These are phyloP conservation scores for Lordiphosa andalusiaca DNA, from an alignment of 2,888 invertebrate species.

Conservation along the genomic window DNA sequence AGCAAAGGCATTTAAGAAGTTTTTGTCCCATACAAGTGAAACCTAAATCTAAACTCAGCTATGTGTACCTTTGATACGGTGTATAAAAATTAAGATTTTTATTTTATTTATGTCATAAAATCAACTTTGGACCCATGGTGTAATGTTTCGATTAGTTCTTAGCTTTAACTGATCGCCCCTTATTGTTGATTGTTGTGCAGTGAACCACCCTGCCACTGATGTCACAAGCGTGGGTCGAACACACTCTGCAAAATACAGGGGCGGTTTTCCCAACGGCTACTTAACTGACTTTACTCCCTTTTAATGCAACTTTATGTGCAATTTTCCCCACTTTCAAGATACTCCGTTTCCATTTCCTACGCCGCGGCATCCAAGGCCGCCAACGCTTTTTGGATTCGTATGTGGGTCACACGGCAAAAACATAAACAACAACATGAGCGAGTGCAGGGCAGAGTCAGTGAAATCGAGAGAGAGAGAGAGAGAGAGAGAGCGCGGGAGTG, in stretches of 20 bases:
- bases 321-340: too few relatives aligned
- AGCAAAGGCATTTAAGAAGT: too few relatives aligned
- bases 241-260: background rate
- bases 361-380: constrained; percentile 4
- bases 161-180: background rate
- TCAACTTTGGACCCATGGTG: too few relatives aligned
- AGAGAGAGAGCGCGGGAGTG: constrained; percentile 4
- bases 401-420: constrained; percentile 10
- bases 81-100: too few relatives aligned
- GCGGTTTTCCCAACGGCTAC: background rate
- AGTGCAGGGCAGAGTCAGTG: constrained; percentile 2
- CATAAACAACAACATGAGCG: constrained; percentile 9
- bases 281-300: background rate
- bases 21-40: too few relatives aligned
- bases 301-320: too few relatives aligned
- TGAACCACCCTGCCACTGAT: background rate
- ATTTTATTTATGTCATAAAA: too few relatives aligned
- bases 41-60: too few relatives aligned
- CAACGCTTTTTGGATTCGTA: background rate
- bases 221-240: too few relatives aligned
- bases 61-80: too few relatives aligned
- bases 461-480: constrained; percentile 2
- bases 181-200: background rate
- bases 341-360: too few relatives aligned
- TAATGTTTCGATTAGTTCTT: too few relatives aligned